Base-by-base conservation (phyloP, 2,113 vertebrate genomes). In the Callionymus lyra region DNA sequence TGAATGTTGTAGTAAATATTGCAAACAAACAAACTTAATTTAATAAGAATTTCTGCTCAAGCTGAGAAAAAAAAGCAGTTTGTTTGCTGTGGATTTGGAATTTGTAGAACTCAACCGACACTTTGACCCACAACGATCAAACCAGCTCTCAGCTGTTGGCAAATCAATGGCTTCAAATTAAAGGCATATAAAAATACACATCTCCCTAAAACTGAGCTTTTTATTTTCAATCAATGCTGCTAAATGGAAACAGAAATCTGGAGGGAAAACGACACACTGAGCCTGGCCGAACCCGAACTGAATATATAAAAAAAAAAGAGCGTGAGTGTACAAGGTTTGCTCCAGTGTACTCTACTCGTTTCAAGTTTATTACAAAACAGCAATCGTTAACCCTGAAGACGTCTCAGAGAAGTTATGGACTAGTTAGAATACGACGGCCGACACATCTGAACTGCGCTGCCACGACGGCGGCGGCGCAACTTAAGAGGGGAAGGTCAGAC, bases 331-430 rank as follows among this genome's bases (percentile, higher is more conserved):
- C 65, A 76, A 71, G 32, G 61, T 43, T 38, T 60, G 70, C 56
- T 78, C 81, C 81, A 83, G 81, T 83, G 81, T 80, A 77, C 77
- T 64, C 60, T 72, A 81, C 81, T 72, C 65, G 53, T 71, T 82
- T 83, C 78, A 83, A 81, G 78, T 83, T 79, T 75, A 66, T 70
- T 34, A 18, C 16, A 76, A 74, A 76, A 76, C 65, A 81, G 74
- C 64, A 70, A 76, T 64, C 27, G 53, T 60, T 12, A 62, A 70
- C 59, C 64, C 76, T 68, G 75, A 78, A 71, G 67, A 63, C 41
- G 44, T 65, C 70, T 73, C 65, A 57, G 53, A 72, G 50, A 62
- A 63, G 38, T 12, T 16, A 47, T 46, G 65, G 56, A 56, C 31
- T 67, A 69, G 60, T 71, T 66, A 63, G 59, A 67, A 62, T 52